A percentile compares a stretch with the other conserved stretches of the same genome.
Conservation (phyloP, 1,140 invertebrate species). For the Coboldia fuscipes region DNA sequence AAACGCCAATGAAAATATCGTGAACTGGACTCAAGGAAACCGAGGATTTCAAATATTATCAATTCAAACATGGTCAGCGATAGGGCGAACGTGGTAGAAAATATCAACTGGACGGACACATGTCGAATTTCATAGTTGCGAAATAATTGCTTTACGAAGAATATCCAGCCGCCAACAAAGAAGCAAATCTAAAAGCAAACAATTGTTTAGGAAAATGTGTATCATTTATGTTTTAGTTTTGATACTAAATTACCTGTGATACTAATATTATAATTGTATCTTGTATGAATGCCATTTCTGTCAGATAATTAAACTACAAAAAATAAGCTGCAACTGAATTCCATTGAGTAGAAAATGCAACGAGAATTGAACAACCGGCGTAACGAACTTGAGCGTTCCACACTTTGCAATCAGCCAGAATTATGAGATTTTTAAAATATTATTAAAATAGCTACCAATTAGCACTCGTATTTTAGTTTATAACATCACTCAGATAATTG, state of each 20-base stretch:
- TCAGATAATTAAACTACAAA: too few species aligned
- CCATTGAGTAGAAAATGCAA: too few species aligned
- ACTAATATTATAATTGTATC: slow-evolving; percentile 44
- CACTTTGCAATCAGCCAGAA: too few species aligned
- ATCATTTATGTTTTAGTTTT: slow-evolving; percentile 4
- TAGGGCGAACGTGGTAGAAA: slow-evolving; percentile 89
- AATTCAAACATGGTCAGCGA: slow-evolving; percentile 99
- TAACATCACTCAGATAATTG: too few species aligned
- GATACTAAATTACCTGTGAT: slow-evolving; percentile 31
- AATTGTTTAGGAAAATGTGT: slow-evolving; percentile 4
- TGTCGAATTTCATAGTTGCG: slow-evolving; percentile 97
- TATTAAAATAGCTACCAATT: too few species aligned
- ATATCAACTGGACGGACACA: slow-evolving; percentile 82
- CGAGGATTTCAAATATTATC: slow-evolving; percentile 99
- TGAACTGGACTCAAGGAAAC: slow-evolving; percentile 76
- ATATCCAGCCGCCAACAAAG: slow-evolving; percentile 93
- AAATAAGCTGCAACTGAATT: too few species aligned
- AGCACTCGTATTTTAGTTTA: too few species aligned
- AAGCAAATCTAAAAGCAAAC: slow-evolving; percentile 61
- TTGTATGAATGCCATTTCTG: slow-evolving; percentile 39
- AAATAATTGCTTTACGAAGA: slow-evolving; percentile 96
- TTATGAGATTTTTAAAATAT: too few species aligned
- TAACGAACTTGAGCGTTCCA: too few species aligned
- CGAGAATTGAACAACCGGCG: too few species aligned
- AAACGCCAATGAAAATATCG: slow-evolving; percentile 93